Conservation (phyloP, 92 coral and sea anemone genomes). For the Epizoanthus illoricatus region DNA sequence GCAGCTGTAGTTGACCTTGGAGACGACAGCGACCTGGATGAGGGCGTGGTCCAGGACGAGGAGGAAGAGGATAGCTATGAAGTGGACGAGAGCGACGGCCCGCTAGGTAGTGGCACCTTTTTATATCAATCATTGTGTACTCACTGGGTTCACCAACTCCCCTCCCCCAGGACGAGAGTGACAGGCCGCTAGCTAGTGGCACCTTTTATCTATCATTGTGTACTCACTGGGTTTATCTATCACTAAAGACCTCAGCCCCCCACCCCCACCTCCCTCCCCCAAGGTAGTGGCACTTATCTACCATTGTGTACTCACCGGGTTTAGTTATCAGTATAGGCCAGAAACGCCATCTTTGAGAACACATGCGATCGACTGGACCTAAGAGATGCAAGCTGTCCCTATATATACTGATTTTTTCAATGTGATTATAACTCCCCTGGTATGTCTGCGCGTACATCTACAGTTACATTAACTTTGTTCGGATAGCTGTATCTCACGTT, state of each 20-base stretch:
- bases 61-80: conserved; percentile 78
- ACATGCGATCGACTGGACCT: too few relatives aligned
- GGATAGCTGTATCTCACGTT: too few relatives aligned
- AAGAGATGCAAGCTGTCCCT: too few relatives aligned
- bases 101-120: conserved; percentile 2
- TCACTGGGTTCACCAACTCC: not conserved
- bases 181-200: too few relatives aligned
- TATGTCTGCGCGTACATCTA: too few relatives aligned
- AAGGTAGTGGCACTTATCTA: not conserved
- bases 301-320: not conserved
- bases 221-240: not conserved
- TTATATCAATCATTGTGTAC: not conserved
- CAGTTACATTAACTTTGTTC: too few relatives aligned
- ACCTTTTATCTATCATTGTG: not conserved
- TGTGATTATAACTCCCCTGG: too few relatives aligned
- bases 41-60: conserved; percentile 64
- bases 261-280: too few relatives aligned
- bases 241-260: not conserved
- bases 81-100: conserved; percentile 76
- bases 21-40: conserved; percentile 63
- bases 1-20: conserved; percentile 89
- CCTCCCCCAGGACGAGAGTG: too few relatives aligned
- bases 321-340: not conserved
- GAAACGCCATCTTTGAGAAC: too few relatives aligned
- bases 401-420: too few relatives aligned